Percentiles rank a stretch among this genome's conserved stretches.
Evolutionary conservation across 1,140 invertebrate genomes (phyloP).

Genomic region (Dryas iulia): DNA sequence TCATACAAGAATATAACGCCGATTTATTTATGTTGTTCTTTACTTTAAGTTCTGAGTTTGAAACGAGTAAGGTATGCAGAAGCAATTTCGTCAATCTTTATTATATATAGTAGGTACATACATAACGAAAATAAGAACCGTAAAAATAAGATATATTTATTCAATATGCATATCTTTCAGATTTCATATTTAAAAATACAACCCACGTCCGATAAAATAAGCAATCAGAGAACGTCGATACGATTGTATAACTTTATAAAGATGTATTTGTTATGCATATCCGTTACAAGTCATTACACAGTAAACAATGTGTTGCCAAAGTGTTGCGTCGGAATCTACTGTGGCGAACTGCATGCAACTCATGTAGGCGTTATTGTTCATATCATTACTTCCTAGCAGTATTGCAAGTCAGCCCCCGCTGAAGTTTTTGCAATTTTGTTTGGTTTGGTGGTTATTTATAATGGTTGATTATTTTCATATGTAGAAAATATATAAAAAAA

Average conservation of each 20-base stretch:
- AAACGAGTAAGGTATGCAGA: too few relatives aligned
- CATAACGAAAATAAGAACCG: too few relatives aligned
- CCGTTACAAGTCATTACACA: conserved; percentile 30
- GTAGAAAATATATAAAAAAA: too few relatives aligned
- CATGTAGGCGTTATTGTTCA: conserved; percentile 31
- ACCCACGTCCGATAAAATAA: background rate
- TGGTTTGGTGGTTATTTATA: background rate
- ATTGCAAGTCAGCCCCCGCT: conserved; percentile 22
- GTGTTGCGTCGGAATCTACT: conserved; percentile 22
- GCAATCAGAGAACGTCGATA: background rate
- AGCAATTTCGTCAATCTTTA: too few relatives aligned
- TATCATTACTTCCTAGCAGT: conserved; percentile 29
- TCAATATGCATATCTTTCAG: background rate
- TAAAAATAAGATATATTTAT: too few relatives aligned
- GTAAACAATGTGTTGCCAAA: conserved; percentile 24
- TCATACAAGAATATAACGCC: too few relatives aligned
- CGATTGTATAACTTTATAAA: conserved; percentile 12
- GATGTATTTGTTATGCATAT: conserved; percentile 26
- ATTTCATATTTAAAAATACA: background rate
- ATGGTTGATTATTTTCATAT: too few relatives aligned
- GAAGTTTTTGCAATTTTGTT: background rate
- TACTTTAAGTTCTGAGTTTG: too few relatives aligned
- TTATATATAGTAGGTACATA: too few relatives aligned
- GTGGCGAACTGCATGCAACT: conserved; percentile 8
- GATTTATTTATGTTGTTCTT: too few relatives aligned